Evolutionary conservation across 2,797 vertebrate species (phyloP), one percentile per base, ranked within the genome.

Genomic region (Diplodus puntazzo): DNA sequence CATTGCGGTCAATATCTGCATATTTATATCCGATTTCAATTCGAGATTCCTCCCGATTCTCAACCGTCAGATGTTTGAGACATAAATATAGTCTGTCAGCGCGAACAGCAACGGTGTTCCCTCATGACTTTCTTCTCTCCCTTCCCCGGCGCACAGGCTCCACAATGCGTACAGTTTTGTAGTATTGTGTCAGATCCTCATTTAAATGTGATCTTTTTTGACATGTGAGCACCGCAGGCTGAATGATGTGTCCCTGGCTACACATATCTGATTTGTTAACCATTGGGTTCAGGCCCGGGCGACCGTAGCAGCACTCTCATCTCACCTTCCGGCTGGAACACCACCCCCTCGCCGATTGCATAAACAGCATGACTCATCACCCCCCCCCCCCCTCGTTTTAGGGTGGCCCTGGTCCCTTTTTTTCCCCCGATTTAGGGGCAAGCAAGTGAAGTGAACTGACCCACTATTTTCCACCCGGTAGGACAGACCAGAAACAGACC

Each of bases 371-470:
- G 91, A 92, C 70, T 93, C 93, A 92, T 87, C 86, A 79, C 21
- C 85, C 64, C 50, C 50, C 30, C 30, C 67, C 17, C 75, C 23
- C 75, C 73, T 75, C 8, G 34, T 79, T 82, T 77, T 79, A 71
- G 50, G 71, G 65, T 73, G 58, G 62, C 69, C 57, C 43, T 66
- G n/a, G 45, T 82, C 66, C n/a, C 48, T 66, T 72, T 70, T 73
- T n/a, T 73, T 69, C 72, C 42, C n/a, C 17, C 18, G 62, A 72
- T 77, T 64, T 54, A 49, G 50, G 72, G 60, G 53, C 52, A 64
- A 74, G 49, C 81, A 88, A 85, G 76, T 91, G 73, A 93, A 89
- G 87, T 82, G 83, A 88, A 88, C 83, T 92, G 94, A 94, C 91
- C 92, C 77, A 86, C 72, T 82, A 86, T 86, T 80, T 75, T 48